Percentiles rank a stretch among this genome's conserved stretches.
phyloP scores from a whole-genome alignment of 2,888 invertebrate species.

The Sclerodermus sp. region DNA sequence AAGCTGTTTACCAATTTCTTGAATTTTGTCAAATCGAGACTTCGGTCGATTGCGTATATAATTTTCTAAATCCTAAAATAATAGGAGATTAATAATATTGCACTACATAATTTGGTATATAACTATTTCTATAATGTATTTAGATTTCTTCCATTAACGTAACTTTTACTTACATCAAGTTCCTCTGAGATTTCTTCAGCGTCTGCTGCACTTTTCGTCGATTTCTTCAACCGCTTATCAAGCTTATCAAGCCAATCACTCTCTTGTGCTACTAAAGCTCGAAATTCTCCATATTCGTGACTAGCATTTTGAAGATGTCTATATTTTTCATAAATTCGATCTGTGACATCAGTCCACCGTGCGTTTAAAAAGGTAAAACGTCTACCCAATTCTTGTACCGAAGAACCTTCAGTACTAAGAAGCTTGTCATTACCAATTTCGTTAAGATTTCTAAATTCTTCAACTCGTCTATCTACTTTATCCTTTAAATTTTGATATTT shows the following conservation, averaged over 20 bases:
- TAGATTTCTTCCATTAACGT: not conserved
- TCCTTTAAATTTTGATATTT: constrained; percentile 74
- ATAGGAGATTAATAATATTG: not conserved
- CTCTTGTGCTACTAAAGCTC: constrained; percentile 77
- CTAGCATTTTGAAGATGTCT: constrained; percentile 72
- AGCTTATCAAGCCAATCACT: constrained; percentile 79
- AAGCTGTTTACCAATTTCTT: constrained; percentile 74
- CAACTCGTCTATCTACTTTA: constrained; percentile 69
- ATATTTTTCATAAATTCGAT: constrained; percentile 70
- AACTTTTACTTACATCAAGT: constrained; percentile 69
- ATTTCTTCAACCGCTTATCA: constrained; percentile 72
- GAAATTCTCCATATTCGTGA: constrained; percentile 76
- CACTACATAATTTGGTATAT: no score
- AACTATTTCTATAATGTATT: constrained; percentile 1
- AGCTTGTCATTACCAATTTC: constrained; percentile 71
- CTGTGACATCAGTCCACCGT: constrained; percentile 72
- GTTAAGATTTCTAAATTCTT: constrained; percentile 70
- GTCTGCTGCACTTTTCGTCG: constrained; percentile 75
- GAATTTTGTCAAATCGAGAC: constrained; percentile 72
- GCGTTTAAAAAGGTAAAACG: constrained; percentile 72
- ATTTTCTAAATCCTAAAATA: constrained; percentile 80
- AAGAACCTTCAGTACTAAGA: constrained; percentile 62
- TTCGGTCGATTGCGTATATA: constrained; percentile 75
- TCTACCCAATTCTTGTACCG: constrained; percentile 66
- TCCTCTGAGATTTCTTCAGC: constrained; percentile 92